Conservation (phyloP, 1,140 invertebrate species). For the Euglossa dilemma region DNA sequence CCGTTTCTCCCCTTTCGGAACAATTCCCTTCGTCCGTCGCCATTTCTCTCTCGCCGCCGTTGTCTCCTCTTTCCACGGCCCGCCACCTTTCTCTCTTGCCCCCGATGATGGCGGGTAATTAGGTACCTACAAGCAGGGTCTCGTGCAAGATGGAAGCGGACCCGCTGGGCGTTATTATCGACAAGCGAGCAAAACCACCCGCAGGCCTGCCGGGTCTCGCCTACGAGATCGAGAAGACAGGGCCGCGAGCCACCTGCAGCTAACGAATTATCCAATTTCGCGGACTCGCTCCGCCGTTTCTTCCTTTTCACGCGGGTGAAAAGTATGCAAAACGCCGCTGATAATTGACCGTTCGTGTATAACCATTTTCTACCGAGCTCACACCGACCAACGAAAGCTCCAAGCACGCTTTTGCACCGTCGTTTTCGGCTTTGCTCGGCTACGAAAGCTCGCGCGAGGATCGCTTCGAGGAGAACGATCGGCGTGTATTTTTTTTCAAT, state of each 20-base stretch:
- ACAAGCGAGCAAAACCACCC: conserved; percentile 51
- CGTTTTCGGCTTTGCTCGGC: not conserved
- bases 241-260: conserved; percentile 48
- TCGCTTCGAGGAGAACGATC: too few relatives aligned
- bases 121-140: conserved; percentile 35
- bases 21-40: not conserved
- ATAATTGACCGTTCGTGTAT: not conserved
- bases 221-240: conserved; percentile 33
- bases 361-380: not conserved
- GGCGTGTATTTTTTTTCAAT: too few relatives aligned
- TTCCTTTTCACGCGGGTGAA: not conserved
- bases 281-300: conserved; percentile 2
- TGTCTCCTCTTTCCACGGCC: not conserved
- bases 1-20: conserved; percentile 30
- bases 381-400: not conserved
- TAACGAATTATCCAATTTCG: conserved; percentile 65
- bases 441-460: not conserved
- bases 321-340: conserved; percentile 9
- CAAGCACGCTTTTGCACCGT: not conserved
- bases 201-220: conserved; percentile 47
- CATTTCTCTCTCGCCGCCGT: conserved; percentile 24
- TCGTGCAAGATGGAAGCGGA: conserved; percentile 52
- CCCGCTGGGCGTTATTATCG: conserved; percentile 57
- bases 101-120: conserved; percentile 44
- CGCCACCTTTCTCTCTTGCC: conserved; percentile 4